Base-by-base conservation (phyloP, 2,888 invertebrate genomes). In the Venustoraphidia nigricollis region DNA sequence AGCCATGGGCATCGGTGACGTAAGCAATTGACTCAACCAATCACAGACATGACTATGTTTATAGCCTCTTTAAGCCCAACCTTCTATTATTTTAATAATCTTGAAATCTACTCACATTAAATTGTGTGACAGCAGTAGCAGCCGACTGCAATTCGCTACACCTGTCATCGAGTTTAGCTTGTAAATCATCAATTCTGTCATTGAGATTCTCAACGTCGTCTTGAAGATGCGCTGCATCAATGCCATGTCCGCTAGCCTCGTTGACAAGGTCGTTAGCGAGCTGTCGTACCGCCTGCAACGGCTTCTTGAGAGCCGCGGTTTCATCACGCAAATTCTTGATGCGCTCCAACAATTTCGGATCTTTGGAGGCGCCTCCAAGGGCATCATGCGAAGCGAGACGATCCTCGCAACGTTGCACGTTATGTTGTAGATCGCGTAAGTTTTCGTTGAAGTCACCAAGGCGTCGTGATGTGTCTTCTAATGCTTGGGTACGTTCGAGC, bases 371-470 rank as follows among this genome's bases (percentile, higher is more conserved):
- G 62, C 81, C 75, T 57, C 86, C 73, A 46, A 83, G 64, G 56
- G 83, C 75, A 73, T 85, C 83, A 58, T 83, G 82, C 4, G 80
- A 77, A 13, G 80, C 79, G 38, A 88, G 67, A 53, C 87, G 81
- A 67, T 94, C 93, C 67, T 94, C 93, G 65, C 91, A 89, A 50
- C 92, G 79, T 59, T 87, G 83, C 50, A 95, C 72, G 5, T 84
- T 79, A 51, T 90, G 85, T 55, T 85, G 83, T n/a, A 93, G 73
- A 48, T 88, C 91, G 37, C 90, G 76, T 10, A 89, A 70, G 51
- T 83, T 83, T 60, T 94, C 94, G 44, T 79, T 80, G 62, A 92
- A 89, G 57, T 93, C 91, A 46, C 82, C 79, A 48, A 94, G 70
- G 55, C 84, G 81, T 49, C 86, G 79, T 0, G 83, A 79, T 38